Base-by-base conservation (phyloP, 1,140 invertebrate species). In the Drosophila bocqueti region DNA sequence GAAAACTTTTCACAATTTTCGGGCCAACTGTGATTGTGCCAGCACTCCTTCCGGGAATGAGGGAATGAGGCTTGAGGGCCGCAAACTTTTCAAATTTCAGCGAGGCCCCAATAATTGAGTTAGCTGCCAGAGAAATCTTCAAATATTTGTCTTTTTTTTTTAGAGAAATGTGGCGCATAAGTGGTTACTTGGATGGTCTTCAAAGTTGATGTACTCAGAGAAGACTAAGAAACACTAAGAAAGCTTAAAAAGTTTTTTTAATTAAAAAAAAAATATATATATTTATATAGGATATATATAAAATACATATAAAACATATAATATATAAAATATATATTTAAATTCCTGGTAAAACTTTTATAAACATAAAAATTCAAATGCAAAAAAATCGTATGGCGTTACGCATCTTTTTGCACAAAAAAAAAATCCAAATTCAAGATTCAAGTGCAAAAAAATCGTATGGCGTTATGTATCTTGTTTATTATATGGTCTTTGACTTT, bases 11-110 rank as follows among this genome's bases (percentile, higher is more conserved):
- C 13, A 55, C 68, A 73, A 73, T 74, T 73, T 73, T 50, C n/a
- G 46, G 71, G 68, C 24, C 71, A 74, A 73, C 71, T 61, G 69
- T 73, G 67, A 73, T 73, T 73, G 69, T 49, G 43, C 38, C 36
- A 13, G 13, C 16, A 29, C 21, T 26, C 15, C 10, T 13, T 38
- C 36, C 2, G 29, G 50, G n/a, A 52, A 18, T 18, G 29, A 26
- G 26, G 26, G 29, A 29, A 36, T 13, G 34, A 1, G 36, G 16
- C 18, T 26, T 29, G 29, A 15, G 21, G 13, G 21, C 15, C 18
- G 8, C 13, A n/a, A 73, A 74, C 68, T 74, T 74, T 73, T 61
- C 38, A 24, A 38, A 73, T 73, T 73, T 73, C 54, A 42, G 38
- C 43, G 15, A 34, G 40, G 45, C 21, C n/a, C 36, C 46, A 73